Evolutionary conservation across 1,140 invertebrate genomes (phyloP).

Genomic region (Drosophila pruinosa): DNA sequence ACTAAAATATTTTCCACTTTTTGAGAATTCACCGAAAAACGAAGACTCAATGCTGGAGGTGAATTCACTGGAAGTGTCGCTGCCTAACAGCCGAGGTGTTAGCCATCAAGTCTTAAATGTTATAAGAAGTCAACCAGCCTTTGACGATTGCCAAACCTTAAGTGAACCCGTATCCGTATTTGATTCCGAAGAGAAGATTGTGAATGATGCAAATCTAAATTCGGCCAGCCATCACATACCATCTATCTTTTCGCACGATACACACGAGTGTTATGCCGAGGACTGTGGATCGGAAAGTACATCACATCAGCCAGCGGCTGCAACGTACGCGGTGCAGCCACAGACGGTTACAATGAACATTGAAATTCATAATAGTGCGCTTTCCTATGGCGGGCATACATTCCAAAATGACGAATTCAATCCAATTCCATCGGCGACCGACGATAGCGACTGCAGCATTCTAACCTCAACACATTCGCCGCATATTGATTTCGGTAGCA

Average conservation of each 20-base stretch:
- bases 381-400: constrained; percentile 59
- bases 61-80: constrained; percentile 2
- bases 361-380: constrained; percentile 69
- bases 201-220: constrained; percentile 80
- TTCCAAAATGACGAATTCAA: constrained; percentile 70
- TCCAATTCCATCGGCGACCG: constrained; percentile 63
- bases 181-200: constrained; percentile 72
- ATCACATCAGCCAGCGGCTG: constrained; percentile 39
- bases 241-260: constrained; percentile 53
- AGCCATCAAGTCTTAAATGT: constrained; percentile 41
- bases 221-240: constrained; percentile 74
- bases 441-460: constrained; percentile 73
- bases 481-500: constrained; percentile 56
- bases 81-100: constrained; percentile 17
- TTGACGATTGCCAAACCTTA: constrained; percentile 28
- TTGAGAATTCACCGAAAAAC: constrained; percentile 28
- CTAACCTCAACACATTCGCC: constrained; percentile 71
- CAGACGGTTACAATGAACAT: constrained; percentile 79
- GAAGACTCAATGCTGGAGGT: constrained; percentile 42
- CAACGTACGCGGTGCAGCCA: constrained; percentile 48
- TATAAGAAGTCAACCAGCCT: constrained; percentile 31
- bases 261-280: constrained; percentile 57
- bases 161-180: constrained; percentile 49
- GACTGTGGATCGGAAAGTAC: constrained; percentile 55
- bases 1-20: constrained; percentile 34